Conservation (phyloP, 2,797 vertebrate species). For the Schizothorax lantsangensis region DNA sequence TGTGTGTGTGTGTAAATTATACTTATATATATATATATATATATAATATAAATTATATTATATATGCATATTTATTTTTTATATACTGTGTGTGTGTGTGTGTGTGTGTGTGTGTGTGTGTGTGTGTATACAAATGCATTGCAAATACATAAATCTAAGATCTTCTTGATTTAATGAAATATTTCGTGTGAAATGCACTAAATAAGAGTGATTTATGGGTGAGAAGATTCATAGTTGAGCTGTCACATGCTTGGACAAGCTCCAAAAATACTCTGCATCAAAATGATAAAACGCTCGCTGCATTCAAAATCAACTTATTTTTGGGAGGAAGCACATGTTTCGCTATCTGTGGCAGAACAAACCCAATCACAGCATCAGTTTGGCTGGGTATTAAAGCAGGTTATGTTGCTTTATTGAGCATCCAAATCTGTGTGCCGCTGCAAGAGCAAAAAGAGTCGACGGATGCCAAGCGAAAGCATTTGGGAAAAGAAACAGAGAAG, state of each 20-base stretch:
- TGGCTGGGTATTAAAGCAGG: constrained; percentile 77
- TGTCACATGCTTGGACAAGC: constrained; percentile 32
- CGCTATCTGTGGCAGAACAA: constrained; percentile 53
- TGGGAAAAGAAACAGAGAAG: constrained; percentile 73
- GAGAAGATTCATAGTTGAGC: constrained; percentile 35
- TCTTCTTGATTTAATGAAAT: neutral
- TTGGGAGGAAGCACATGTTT: constrained; percentile 38
- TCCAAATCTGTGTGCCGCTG: constrained; percentile 78
- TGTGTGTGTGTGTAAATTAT: too few relatives aligned
- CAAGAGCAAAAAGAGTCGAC: constrained; percentile 65
- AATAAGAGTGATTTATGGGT: neutral
- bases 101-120: too few relatives aligned
- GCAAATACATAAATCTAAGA: neutral
- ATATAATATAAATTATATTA: neutral
- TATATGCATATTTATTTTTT: too few relatives aligned
- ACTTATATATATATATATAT: neutral
- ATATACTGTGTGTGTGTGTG: too few relatives aligned
- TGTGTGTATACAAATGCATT: too few relatives aligned
- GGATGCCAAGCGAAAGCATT: constrained; percentile 75
- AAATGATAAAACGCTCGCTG: constrained; percentile 53
- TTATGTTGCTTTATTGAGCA: constrained; percentile 77
- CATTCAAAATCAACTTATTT: constrained; percentile 47
- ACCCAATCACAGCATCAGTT: constrained; percentile 67
- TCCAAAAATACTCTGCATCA: constrained; percentile 58
- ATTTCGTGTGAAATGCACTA: neutral